Base-by-base conservation (phyloP, 2,113 vertebrate genomes). In the Apteryx mantelli region DNA sequence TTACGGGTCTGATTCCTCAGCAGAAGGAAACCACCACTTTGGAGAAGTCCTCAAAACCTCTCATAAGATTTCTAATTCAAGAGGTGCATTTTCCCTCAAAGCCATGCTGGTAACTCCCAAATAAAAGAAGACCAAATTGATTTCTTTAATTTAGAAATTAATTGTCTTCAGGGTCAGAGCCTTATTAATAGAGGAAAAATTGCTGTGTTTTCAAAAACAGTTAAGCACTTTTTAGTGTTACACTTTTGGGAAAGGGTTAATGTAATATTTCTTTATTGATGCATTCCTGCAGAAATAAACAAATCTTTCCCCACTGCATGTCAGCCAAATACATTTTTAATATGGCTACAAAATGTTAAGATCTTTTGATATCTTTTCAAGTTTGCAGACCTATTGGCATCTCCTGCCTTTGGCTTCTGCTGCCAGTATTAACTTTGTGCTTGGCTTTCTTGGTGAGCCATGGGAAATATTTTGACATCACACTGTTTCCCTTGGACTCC, bases 391-490 rank as follows among this genome's bases (percentile, higher is more conserved):
- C 56, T 78, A 2, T 28, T 92, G 61, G 53, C 66, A 58, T 66
- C 66, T 80, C 40, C 36, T n/a, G 34, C 25, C 32, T 85, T 76
- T 77, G 66, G 26, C 74, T 94, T 73, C 84, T 92, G 20, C 68
- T 74, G 21, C 65, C 61, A 44, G 14, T 14, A 17, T 61, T 4
- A 4, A 2, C 14, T 71, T 50, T 82, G 60, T 58, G 65, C 38
- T 64, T 79, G 64, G 73, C 68, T 92, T 91, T 71, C 75, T 56
- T 75, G 56, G 69, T 6, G 13, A 46, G 60, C 79, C 66, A 55
- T 5, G 28, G 50, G 22, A 26, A 1, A 1, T 58, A 25, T 25
- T 46, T 1, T 4, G 40, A 19, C 5, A 0, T 63, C 5, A 0
- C 12, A 1, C 8, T 5, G 24, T 30, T 89, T 52, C 38, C 20